Base-by-base conservation (phyloP, 1,140 invertebrate genomes). In the Nasonia vitripennis region DNA sequence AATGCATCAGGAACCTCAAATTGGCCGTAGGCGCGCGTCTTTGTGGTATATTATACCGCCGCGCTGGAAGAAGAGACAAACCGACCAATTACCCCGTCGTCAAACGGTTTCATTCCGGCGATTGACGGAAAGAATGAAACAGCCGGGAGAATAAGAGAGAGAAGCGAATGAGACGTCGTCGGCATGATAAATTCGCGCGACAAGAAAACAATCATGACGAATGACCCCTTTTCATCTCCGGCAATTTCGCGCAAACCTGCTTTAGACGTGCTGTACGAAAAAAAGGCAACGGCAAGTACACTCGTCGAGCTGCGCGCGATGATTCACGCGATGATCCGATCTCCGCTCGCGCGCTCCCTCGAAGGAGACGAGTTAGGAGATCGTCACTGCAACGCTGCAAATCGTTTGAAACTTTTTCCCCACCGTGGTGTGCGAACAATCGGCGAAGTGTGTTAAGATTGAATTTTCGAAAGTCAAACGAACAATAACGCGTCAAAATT, bases 241-340 rank as follows among this genome's bases (percentile, higher is more conserved):
- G 20, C n/a, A 51, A 79, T 79, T 79, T 79, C n/a, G 14, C 7
- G 55, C 10, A 37, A 62, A 79, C 5, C 20, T 27, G 37, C 31
- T 37, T 31, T n/a, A 79, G 20, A 27, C 62, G 11, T 1, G n/a
- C n/a, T 27, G 0, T 37, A 27, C 23, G 27, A n/a, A 71, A 71
- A 27, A 71, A 78, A 14, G 27, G 12, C 23, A 20, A 23, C 23
- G 14, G 11, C 45, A 12, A 62, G 27, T 6, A 31, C 17, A 78
- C 48, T 20, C 14, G 31, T 20, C 48, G 12, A 55, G 48, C 27
- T 27, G 27, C 31, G 41, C 10, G 17, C 5, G 51, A 68, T 79
- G 51, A 79, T 68, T 67, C 68, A 71, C 27, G 20, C 68, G 23
- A n/a, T 71, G 68, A 71, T 71, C 68, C 68, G 27, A 71, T 71